Base-by-base conservation (phyloP, 2,113 vertebrate species). In the Camarhynchus parvulus region DNA sequence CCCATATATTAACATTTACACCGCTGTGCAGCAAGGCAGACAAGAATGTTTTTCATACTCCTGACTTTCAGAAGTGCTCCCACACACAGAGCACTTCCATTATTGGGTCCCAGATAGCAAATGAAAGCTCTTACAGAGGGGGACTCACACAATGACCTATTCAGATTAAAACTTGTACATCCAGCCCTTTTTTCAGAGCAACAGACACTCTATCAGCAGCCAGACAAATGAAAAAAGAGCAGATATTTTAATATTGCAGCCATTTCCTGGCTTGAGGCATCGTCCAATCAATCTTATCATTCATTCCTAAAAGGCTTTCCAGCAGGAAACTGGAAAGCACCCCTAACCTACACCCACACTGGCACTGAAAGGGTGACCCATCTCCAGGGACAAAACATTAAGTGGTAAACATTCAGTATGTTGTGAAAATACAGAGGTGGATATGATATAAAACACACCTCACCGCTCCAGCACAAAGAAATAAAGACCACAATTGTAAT, bases 41-140 rank as follows among this genome's bases (percentile, higher is more conserved):
- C 67, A 89, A 37, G 72, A 55, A 81, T 75, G 86, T 93, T 97
- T 92, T 88, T 73, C 79, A 37, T 80, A 58, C 59, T 90, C 76
- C 80, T 62, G 13, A 76, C 44, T 69, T 74, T 22, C 84, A 83
- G 89, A 81, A 80, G 30, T 72, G 66, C 91, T 83, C 77, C 91
- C 80, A 87, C 83, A 87, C 68, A 72, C 44, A 68, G 49, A 68
- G 68, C 47, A 75, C 79, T 52, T 86, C 67, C 88, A 87, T 56
- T 90, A 59, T 13, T 72, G 52, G 64, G 47, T 74, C 68, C 83
- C 52, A 89, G 69, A 83, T 33, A 96, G 81, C 35, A 94, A 91
- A 87, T 75, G 76, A 91, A 97, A 86, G 76, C 61, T 75, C 47
- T 67, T 63, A 63, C 80, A 87, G 86, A 91, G 76, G 77, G 52